Percentiles rank a stretch among this genome's conserved stretches.
These are phyloP conservation scores for Calliphora vomitoria DNA, from an alignment of 2,888 invertebrate genomes.

Conservation along the genomic window DNA sequence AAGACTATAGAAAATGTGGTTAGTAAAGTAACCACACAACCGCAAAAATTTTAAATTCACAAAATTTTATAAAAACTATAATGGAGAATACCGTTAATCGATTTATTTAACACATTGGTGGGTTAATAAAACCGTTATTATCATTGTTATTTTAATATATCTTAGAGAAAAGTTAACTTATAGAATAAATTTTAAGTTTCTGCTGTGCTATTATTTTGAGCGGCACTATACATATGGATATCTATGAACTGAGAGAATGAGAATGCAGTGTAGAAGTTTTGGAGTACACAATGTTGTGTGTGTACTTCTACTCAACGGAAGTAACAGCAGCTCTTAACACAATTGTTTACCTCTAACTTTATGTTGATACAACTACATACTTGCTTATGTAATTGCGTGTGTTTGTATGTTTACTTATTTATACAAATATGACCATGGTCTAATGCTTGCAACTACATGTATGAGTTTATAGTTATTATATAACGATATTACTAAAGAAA, in stretches of 20 bases:
- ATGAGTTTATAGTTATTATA: slow-evolving; percentile 34
- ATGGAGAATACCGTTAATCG: no score
- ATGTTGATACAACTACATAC: background rate
- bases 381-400: background rate
- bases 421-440: slow-evolving; percentile 37
- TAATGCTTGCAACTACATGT: slow-evolving; percentile 41
- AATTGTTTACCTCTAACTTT: slow-evolving; percentile 43
- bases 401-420: slow-evolving; percentile 7
- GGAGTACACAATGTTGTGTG: slow-evolving; percentile 15
- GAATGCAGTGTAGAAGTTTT: slow-evolving; percentile 5
- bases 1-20: no score
- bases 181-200: no score
- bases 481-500: background rate
- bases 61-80: no score
- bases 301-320: slow-evolving; percentile 61
- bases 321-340: slow-evolving; percentile 68
- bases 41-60: no score
- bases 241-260: background rate
- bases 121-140: no score
- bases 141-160: no score
- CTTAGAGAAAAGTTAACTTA: no score
- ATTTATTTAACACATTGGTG: no score
- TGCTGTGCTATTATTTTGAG: no score
- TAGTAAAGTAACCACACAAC: no score
- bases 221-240: no score